A percentile compares a stretch with the other conserved stretches of the same genome.
Conservation (phyloP, 2,797 vertebrate species). For the Apogon talboti region DNA sequence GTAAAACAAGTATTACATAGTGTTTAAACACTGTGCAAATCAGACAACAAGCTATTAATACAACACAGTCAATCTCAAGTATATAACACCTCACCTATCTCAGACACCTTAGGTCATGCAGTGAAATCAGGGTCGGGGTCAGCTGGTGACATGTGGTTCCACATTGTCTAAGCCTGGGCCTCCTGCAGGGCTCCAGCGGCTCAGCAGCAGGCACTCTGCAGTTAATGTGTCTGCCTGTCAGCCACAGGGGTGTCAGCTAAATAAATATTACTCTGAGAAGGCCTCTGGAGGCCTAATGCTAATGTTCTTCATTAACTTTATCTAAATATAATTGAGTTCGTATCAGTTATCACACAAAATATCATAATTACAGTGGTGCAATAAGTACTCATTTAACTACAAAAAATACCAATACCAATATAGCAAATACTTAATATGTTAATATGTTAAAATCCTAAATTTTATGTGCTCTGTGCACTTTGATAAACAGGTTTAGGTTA, state of each 20-base stretch:
- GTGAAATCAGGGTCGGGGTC: conserved; percentile 13
- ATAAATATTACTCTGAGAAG: conserved; percentile 31
- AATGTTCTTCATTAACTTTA: conserved; percentile 16
- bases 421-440: too few relatives aligned
- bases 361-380: too few relatives aligned
- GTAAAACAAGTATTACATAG: background rate
- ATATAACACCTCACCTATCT: background rate
- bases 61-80: background rate
- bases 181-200: conserved; percentile 30
- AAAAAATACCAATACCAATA: too few relatives aligned
- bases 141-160: conserved; percentile 46
- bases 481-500: too few relatives aligned
- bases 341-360: background rate
- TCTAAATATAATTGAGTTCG: background rate
- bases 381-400: too few relatives aligned
- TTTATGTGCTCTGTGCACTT: too few relatives aligned
- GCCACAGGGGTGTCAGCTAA: conserved; percentile 34
- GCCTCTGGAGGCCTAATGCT: background rate
- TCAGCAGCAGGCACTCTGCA: conserved; percentile 30
- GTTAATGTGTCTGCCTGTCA: conserved; percentile 37
- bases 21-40: background rate
- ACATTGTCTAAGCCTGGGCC: conserved; percentile 43
- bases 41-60: background rate
- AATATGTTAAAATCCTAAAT: too few relatives aligned
- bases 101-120: background rate